Base-by-base conservation (phyloP, 2,113 vertebrate genomes). In the Odobenus rosmarus region DNA sequence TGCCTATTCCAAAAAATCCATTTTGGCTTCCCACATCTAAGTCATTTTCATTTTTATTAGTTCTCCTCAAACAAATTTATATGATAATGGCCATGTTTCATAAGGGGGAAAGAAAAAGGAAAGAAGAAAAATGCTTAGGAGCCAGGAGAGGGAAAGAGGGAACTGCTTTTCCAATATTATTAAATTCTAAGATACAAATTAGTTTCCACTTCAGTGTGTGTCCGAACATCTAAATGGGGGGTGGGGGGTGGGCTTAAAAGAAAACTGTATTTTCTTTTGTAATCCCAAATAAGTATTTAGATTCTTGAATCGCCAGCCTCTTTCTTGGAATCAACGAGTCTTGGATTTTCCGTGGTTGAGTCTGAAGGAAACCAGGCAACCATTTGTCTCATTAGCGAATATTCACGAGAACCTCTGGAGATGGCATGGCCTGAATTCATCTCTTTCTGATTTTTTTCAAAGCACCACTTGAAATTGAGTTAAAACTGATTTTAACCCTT, bases 21-120 rank as follows among this genome's bases (percentile, higher is more conserved):
- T 49, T 71, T 96, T 91, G 61, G 36, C 57, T 77, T 96, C 61
- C 64, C 55, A 72, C 57, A 79, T 86, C 69, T 72, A 94, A 96
- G 36, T 81, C 49, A 97, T 97, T 98, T 98, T 94, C 94, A 93
- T 95, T 95, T 96, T 96, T 93, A 94, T 98, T 96, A 93, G 31
- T 67, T 97, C 80, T 95, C 71, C 31, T 36, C 53, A 93, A 82
- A 91, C 80, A 93, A 57, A 96, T 97, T 98, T 95, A 93, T 96
- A 76, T 95, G 81, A 88, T 96, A 94, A 96, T 96, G 49, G 71
- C 42, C 64, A 86, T 82, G 80, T 95, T 85, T 98, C 61, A 83
- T 74, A 61, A 92, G 11, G 19, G 7, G 7, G 3, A 1, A 11
- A 36, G 21, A 77, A 83, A 46, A 81, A 57, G 72, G n/a, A 46